Evolutionary conservation across 2,113 vertebrate species (phyloP).

Genomic region (Dolichotis patagonum): DNA sequence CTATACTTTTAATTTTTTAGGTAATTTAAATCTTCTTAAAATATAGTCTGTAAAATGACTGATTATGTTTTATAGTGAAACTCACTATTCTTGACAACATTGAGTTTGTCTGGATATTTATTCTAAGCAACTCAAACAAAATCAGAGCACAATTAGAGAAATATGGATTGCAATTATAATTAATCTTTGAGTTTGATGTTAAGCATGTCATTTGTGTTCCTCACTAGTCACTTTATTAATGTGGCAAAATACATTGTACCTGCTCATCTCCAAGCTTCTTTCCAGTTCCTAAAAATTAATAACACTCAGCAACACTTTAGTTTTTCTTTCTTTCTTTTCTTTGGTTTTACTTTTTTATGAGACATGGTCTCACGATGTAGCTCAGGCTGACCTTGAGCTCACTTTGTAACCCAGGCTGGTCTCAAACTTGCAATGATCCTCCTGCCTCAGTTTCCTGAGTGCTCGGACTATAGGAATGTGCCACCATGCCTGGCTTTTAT

Average conservation of each 20-base stretch:
- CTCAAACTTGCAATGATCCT: no score
- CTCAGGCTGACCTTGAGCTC: no score
- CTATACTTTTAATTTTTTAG: not conserved
- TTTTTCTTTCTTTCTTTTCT: not conserved
- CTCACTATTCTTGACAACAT: not conserved
- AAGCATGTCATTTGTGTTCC: not conserved
- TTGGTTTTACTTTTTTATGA: no score
- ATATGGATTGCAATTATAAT: not conserved
- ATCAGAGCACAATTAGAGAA: not conserved
- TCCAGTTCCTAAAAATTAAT: not conserved
- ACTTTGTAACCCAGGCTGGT: no score
- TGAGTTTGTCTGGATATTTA: not conserved
- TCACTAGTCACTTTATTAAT: not conserved
- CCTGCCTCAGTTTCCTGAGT: no score
- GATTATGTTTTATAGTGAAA: not conserved
- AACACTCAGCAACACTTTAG: not conserved
- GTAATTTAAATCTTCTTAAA: not conserved
- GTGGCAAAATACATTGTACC: not conserved
- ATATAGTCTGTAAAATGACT: not conserved
- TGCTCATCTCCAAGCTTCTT: not conserved
- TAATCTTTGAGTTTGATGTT: not conserved
- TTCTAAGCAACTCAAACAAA: slow-evolving; percentile 1
- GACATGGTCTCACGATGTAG: no score
- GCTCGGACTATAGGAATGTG: no score
- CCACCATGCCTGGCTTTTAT: not conserved